Conservation (phyloP, 2,888 invertebrate genomes). For the Orchesella flavescens region DNA sequence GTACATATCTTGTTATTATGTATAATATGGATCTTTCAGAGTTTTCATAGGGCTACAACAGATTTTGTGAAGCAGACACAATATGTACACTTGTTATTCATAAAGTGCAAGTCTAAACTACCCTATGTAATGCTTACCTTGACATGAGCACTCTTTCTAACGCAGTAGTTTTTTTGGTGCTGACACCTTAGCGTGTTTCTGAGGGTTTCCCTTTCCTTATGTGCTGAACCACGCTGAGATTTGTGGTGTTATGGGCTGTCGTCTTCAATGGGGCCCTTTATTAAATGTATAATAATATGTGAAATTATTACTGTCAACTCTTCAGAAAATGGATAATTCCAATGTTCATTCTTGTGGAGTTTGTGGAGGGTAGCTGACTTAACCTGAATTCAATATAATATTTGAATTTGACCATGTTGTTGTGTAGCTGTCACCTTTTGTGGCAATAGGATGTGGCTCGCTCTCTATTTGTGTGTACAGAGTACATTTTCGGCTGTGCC, state of each 20-base stretch:
- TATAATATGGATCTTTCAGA: constrained; percentile 30
- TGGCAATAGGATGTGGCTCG: no score
- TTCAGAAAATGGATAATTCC: no score
- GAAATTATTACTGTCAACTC: background rate
- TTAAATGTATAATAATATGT: background rate
- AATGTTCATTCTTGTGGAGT: no score
- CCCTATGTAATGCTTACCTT: constrained; percentile 50
- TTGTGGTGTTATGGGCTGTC: background rate
- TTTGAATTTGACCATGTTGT: no score
- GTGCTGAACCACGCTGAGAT: background rate
- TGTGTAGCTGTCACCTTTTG: no score
- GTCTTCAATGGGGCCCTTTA: background rate
- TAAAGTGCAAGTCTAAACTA: background rate
- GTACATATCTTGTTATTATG: background rate
- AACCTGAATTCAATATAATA: no score
- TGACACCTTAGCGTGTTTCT: constrained; percentile 36
- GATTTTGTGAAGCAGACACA: no score
- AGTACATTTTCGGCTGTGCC: no score
- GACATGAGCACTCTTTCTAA: constrained; percentile 35
- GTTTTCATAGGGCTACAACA: constrained; percentile 21
- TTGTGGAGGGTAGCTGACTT: no score
- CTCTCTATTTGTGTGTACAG: no score
- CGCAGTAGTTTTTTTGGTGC: constrained; percentile 15
- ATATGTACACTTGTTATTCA: background rate
- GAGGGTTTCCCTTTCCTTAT: constrained; percentile 50